Evolutionary conservation across 2,113 vertebrate species (phyloP), one percentile per base, ranked within the genome.

Genomic region (Ciconia maguari): DNA sequence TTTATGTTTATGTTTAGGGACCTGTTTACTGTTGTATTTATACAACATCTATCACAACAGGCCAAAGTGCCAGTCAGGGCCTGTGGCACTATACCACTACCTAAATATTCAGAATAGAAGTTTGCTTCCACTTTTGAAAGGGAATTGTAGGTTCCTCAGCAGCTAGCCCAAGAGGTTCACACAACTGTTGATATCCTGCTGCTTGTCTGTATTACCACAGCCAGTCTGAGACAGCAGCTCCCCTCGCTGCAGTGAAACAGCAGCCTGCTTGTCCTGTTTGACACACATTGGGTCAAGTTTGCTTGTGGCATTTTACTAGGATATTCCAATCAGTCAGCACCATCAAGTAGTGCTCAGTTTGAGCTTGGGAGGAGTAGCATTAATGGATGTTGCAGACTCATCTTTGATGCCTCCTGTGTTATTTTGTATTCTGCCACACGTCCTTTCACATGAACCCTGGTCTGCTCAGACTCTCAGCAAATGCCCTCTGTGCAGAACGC

Each of bases 191-290:
- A 38, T 68, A 29, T 16, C 64, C 79, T 82, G 66, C 75, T 92
- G 68, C 72, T 32, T 51, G 60, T 11, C 49, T 19, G 2, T 18
- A 13, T 14, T 7, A 7, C 5, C 65, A 24, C 34, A n/a, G 78
- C 38, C 75, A 42, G 70, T 4, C 46, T 14, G 85, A 54, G 90
- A 0, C 52, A 82, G 95, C 88, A 92, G 92, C 69, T 94, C n/a
- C 74, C 36, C 70, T 58, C 1, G 4, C 78, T 36, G 78, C 77
- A 20, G 64, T 9, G 60, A 2, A 57, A 38, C 77, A 54, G 90
- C 83, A 92, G 91, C 94, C 93, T 87, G 93, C 70, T 69, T 6
- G 19, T 65, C 94, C 95, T 80, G 92, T 97, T 46, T 91, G 83
- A 46, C 91, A 51, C 84, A 60, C 6, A 0, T 6, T 15, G 36